These are phyloP conservation scores for Psittacula derbiana DNA, from an alignment of 2,797 vertebrate genomes.

Conservation along the genomic window DNA sequence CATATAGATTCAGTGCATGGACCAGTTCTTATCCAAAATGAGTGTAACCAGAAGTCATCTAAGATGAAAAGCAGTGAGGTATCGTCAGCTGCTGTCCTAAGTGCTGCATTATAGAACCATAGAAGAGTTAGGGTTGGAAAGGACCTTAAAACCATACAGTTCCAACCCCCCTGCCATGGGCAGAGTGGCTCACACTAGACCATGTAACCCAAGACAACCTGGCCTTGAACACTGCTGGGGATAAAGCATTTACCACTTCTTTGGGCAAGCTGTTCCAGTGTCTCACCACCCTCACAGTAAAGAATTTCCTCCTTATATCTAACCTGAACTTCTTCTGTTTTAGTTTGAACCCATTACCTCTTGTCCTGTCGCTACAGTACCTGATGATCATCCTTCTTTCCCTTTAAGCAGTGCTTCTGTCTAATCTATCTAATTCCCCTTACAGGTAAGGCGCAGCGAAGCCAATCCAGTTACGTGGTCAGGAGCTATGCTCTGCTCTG, in stretches of 20 bases:
- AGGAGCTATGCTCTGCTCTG: slow-evolving; percentile 90
- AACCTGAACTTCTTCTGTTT: neutral
- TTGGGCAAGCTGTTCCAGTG: neutral
- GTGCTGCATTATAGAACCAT: neutral
- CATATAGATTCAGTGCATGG: accelerated
- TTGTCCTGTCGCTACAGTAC: neutral
- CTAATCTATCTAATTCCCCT: neutral
- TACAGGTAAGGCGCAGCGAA: neutral
- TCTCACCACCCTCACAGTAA: neutral
- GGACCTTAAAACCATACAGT: neutral
- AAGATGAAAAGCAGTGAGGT: neutral
- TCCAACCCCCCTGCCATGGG: neutral
- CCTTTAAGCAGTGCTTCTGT: neutral
- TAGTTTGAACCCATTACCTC: neutral
- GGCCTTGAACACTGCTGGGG: neutral
- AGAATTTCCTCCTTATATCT: neutral
- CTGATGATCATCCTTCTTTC: neutral
- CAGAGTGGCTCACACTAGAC: neutral
- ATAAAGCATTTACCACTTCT: neutral
- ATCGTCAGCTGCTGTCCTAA: neutral
- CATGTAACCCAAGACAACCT: neutral
- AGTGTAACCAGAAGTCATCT: neutral
- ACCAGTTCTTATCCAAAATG: neutral
- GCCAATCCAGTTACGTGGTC: neutral
- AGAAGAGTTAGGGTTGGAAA: neutral